Conservation (phyloP, 2,797 vertebrate species). For the Eulemur albifrons region DNA sequence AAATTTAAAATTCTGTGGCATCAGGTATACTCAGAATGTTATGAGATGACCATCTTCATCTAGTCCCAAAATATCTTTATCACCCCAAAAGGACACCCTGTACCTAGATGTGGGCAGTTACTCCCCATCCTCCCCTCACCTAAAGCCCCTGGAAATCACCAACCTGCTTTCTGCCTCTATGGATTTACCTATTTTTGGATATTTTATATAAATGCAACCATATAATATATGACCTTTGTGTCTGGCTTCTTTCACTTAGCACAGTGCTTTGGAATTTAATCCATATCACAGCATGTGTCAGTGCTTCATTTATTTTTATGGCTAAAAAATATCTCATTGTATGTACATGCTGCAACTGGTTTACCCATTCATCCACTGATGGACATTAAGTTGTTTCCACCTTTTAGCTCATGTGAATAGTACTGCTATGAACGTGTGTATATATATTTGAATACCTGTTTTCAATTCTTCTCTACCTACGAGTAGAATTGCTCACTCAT, state of each 20-base stretch:
- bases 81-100: neutral
- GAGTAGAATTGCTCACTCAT: neutral
- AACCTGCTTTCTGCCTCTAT: neutral
- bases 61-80: neutral
- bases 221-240: neutral
- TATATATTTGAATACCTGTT: neutral
- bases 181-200: neutral
- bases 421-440: neutral
- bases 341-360: neutral
- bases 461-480: neutral
- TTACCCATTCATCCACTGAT: neutral
- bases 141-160: neutral
- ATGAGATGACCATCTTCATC: neutral
- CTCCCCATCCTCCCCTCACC: neutral
- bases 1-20: neutral
- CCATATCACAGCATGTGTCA: neutral
- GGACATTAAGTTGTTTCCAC: neutral
- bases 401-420: neutral
- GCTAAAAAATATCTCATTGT: neutral
- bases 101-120: neutral
- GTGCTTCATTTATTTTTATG: neutral
- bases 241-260: neutral
- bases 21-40: neutral
- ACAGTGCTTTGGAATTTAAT: neutral
- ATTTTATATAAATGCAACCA: neutral